Evolutionary conservation across 2,888 invertebrate genomes (phyloP).

Genomic region (Orchesellides sinensis): DNA sequence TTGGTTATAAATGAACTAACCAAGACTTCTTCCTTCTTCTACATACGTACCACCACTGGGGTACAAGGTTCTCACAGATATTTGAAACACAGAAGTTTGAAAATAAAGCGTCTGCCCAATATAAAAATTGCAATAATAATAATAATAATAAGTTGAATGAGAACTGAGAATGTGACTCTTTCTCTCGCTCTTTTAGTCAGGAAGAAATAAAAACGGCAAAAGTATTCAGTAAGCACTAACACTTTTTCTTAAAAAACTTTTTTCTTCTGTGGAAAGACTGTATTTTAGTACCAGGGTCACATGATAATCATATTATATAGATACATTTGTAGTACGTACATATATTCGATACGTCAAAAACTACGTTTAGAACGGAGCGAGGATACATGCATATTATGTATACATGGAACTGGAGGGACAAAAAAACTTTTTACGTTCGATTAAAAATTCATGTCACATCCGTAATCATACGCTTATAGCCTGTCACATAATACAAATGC

Average conservation of each 20-base stretch:
- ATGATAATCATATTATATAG: too few relatives aligned
- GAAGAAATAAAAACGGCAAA: background rate
- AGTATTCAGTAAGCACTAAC: background rate
- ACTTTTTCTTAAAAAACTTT: conserved; percentile 7
- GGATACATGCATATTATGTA: too few relatives aligned
- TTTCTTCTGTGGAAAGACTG: background rate
- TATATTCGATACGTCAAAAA: too few relatives aligned
- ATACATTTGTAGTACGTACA: too few relatives aligned
- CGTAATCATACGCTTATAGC: conserved; percentile 38
- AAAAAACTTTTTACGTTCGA: conserved; percentile 18
- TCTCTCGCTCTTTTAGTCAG: background rate
- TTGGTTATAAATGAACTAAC: too few relatives aligned
- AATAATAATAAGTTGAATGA: conserved; percentile 8
- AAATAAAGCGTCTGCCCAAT: conserved; percentile 1
- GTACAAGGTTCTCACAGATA: too few relatives aligned
- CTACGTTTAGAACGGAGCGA: too few relatives aligned
- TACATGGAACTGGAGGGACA: too few relatives aligned
- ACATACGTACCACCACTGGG: too few relatives aligned
- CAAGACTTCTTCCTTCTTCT: too few relatives aligned
- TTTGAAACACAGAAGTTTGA: too few relatives aligned
- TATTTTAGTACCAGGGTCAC: background rate
- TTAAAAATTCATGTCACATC: conserved; percentile 49
- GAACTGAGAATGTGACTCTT: conserved; percentile 17
- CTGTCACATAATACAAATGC: conserved; percentile 50
- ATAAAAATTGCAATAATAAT: conserved; percentile 26